Conservation (phyloP, 37 sponge, comb jelly and placozoan species). For the Crambe crambe region DNA sequence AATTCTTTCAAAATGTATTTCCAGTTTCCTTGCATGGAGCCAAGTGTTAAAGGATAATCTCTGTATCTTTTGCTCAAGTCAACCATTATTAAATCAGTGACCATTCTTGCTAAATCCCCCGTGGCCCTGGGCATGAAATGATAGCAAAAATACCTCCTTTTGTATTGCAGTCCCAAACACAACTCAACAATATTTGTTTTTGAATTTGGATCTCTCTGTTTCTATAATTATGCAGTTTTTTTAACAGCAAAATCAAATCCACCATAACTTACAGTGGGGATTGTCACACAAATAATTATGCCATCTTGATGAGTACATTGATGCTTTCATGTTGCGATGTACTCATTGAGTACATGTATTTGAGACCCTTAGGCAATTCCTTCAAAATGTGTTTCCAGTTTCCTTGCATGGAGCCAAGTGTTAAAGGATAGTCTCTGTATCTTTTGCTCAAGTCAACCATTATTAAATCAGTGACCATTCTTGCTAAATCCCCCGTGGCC, state of each 20-base stretch:
- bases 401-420: neutral
- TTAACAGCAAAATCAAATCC: neutral
- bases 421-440: neutral
- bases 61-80: neutral
- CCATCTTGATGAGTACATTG: constrained; percentile 29
- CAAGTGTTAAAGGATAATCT: neutral
- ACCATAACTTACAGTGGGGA: neutral
- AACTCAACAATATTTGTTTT: neutral
- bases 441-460: neutral
- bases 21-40: neutral
- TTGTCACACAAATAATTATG: constrained; percentile 9
- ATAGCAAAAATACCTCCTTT: neutral
- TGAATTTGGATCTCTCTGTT: neutral
- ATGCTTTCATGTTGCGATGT: constrained; percentile 48
- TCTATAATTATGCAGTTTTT: constrained; percentile 3
- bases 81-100: neutral
- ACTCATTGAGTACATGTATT: neutral
- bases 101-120: neutral
- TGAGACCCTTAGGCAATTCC: neutral
- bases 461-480: neutral
- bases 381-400: neutral
- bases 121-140: neutral
- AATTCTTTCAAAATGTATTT: neutral
- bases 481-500: neutral
- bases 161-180: neutral